Percentiles rank a stretch among this genome's conserved stretches.
phyloP scores from a whole-genome alignment of 64 coral and sea anemone genomes.

The Anthopleura sola region DNA sequence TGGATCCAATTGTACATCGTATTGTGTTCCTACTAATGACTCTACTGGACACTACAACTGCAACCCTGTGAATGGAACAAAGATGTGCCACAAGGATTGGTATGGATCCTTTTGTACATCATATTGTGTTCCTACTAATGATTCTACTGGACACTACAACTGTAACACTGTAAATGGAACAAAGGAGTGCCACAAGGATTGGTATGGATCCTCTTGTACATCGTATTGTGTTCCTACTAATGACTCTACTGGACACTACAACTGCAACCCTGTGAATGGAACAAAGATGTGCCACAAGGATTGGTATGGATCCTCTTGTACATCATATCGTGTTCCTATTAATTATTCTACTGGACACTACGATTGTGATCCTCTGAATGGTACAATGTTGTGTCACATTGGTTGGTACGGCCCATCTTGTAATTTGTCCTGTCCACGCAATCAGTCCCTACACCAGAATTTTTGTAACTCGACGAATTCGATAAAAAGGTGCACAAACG shows the following conservation, averaged over 20 bases:
- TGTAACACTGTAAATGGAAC: conserved; percentile 37
- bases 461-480: background rate
- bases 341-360: conserved; percentile 37
- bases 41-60: conserved; percentile 41
- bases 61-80: conserved; percentile 35
- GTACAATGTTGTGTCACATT: conserved; percentile 46
- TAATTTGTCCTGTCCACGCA: background rate
- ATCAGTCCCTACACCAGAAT: background rate
- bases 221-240: conserved; percentile 30
- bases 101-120: conserved; percentile 37
- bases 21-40: conserved; percentile 47
- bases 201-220: conserved; percentile 56
- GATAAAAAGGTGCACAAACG: background rate
- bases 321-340: background rate
- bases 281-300: conserved; percentile 26
- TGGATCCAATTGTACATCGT: conserved; percentile 20
- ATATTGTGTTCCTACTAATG: conserved; percentile 36
- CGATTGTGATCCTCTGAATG: conserved; percentile 6
- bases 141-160: conserved; percentile 34
- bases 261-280: conserved; percentile 29
- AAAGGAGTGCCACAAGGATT: conserved; percentile 62
- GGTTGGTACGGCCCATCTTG: conserved; percentile 62
- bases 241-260: conserved; percentile 34
- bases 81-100: conserved; percentile 42
- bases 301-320: conserved; percentile 57